phyloP scores from a whole-genome alignment of 2,113 vertebrate species.

The Aspidoscelis tigris region DNA sequence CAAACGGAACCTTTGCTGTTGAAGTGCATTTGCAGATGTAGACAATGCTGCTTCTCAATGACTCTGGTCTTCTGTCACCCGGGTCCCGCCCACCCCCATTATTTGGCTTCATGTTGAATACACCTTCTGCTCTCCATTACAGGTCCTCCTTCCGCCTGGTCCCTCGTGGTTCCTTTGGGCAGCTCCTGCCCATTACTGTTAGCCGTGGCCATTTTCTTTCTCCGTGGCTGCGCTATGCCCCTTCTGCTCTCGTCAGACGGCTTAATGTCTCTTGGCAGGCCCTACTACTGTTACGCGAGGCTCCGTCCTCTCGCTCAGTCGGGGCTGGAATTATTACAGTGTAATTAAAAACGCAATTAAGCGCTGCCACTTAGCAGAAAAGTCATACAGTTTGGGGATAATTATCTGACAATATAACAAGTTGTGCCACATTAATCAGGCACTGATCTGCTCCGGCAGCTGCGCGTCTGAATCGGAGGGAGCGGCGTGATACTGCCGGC shows the following conservation, averaged over 20 bases:
- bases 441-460: conserved; percentile 66
- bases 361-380: conserved; percentile 73
- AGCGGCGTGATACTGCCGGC: conserved; percentile 35
- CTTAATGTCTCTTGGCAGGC: conserved; percentile 34
- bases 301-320: rapidly evolving
- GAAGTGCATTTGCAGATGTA: neutral
- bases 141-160: neutral
- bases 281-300: neutral
- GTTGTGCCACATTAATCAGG: conserved; percentile 76
- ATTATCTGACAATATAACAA: conserved; percentile 79
- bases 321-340: conserved; percentile 46
- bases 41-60: neutral
- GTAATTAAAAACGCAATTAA: conserved; percentile 77
- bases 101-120: too few relatives aligned
- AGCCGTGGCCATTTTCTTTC: neutral
- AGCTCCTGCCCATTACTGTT: neutral
- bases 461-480: conserved; percentile 29
- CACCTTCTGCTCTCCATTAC: neutral
- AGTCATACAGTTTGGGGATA: conserved; percentile 76
- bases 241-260: neutral
- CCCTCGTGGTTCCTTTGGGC: neutral
- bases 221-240: neutral
- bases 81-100: neutral
- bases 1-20: too few relatives aligned
- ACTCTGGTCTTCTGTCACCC: neutral